These are phyloP conservation scores for Eudyptes chrysolophus DNA, from an alignment of 2,113 vertebrate species.

Conservation along the genomic window DNA sequence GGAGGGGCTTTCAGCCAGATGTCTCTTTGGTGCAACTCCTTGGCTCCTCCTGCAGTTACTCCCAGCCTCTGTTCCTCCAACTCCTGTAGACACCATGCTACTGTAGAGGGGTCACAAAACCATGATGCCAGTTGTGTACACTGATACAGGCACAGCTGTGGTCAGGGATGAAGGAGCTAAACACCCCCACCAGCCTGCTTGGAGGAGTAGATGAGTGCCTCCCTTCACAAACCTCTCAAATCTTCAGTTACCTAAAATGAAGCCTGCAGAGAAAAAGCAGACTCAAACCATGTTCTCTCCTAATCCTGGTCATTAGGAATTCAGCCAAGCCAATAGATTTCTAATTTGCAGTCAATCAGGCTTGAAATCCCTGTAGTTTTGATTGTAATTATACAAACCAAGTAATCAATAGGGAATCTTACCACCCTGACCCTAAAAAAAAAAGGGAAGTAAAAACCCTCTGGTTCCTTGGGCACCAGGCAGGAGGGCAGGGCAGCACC, in stretches of 20 bases:
- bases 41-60: background rate
- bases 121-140: background rate
- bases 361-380: slow-evolving; percentile 71
- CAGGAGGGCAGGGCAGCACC: background rate
- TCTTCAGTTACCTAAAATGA: background rate
- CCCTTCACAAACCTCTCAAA: background rate
- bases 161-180: background rate
- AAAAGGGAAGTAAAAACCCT: background rate
- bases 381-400: slow-evolving; percentile 60
- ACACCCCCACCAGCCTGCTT: background rate
- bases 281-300: background rate
- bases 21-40: background rate
- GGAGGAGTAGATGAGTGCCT: background rate
- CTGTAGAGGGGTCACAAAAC: background rate
- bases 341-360: slow-evolving; percentile 76
- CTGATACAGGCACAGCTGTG: background rate
- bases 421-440: background rate
- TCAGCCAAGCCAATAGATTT: slow-evolving; percentile 68
- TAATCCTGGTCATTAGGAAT: slow-evolving; percentile 23
- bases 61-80: background rate
- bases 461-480: background rate
- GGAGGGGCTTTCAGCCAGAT: background rate
- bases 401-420: slow-evolving; percentile 65
- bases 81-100: accelerated
- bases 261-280: background rate